These are phyloP conservation scores for Hipposideros larvatus DNA, from an alignment of 2,797 vertebrate species.

Conservation along the genomic window DNA sequence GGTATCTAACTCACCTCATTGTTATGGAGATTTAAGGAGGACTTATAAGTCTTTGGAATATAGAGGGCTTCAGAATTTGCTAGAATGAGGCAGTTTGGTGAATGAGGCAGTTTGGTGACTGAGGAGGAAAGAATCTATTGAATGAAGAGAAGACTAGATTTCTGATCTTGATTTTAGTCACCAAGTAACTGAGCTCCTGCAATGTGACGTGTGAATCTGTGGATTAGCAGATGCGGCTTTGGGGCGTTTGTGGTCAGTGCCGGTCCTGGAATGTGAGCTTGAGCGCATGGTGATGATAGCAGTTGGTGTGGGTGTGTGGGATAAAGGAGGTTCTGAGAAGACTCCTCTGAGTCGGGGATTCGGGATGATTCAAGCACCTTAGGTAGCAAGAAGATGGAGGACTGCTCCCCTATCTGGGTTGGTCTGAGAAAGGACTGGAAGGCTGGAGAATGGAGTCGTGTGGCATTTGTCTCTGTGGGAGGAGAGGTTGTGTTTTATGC, in stretches of 20 bases:
- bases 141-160: neutral
- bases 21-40: neutral
- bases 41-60: neutral
- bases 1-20: neutral
- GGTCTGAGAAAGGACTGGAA: neutral
- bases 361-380: neutral
- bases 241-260: neutral
- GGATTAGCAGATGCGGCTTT: neutral
- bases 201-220: neutral
- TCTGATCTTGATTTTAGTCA: slow-evolving; percentile 41
- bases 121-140: neutral
- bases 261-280: neutral
- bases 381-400: neutral
- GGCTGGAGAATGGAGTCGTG: neutral
- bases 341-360: neutral
- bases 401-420: neutral
- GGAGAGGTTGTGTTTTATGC: neutral
- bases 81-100: neutral
- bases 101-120: neutral
- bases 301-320: neutral
- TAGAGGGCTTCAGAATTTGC: neutral
- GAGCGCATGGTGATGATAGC: neutral
- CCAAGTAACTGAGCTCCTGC: neutral
- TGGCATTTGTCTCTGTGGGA: neutral
- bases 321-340: neutral